Evolutionary conservation across 2,888 invertebrate genomes (phyloP), one percentile per base, ranked within the genome.

Genomic region (Dermolepida albohirtum): DNA sequence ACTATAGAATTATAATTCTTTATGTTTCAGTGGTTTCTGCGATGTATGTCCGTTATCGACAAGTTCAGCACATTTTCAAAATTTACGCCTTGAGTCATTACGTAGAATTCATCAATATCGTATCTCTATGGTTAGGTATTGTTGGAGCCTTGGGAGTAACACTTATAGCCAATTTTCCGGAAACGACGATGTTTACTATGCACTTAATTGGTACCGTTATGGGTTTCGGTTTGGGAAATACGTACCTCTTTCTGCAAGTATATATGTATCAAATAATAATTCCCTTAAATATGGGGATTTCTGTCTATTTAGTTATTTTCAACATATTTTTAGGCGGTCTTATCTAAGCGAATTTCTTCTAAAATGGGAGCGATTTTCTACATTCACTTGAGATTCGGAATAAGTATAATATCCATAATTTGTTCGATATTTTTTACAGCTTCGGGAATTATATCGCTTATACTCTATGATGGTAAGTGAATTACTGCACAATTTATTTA

Each of bases 91-190:
- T 44, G 43, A n/a, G 52, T n/a, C 14, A 12, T 52, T 39, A 12
- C 8, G 16, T 66, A 7, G 41, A 43, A 7, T 39, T 44, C 8
- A 34, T 43, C 2, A 40, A 50, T 7, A 40, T 11, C n/a, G 55
- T 57, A 27, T 47, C 16, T 29, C 57, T 70, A 41, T 72, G 72
- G 72, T 64, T 65, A 14, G 73, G 71, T 4, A 43, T 68, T 17
- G 57, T 70, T 7, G 71, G 69, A 43, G 70, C 67, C 10, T 63
- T 71, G 11, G 73, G 73, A 39, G 68, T 73, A 66, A 70, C 70
- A 64, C 59, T 73, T 27, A 70, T 72, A 34, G 71, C 68, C 8
- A 73, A 73, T 64, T 73, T 73, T 51, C 73, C 72, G 47, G 67
- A 72, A 63, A 72, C 64, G 41, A 70, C 66, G 16, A 64, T 69